Evolutionary conservation across 1,140 invertebrate species (phyloP).

Genomic region (Venustaconcha ellipsiformis): DNA sequence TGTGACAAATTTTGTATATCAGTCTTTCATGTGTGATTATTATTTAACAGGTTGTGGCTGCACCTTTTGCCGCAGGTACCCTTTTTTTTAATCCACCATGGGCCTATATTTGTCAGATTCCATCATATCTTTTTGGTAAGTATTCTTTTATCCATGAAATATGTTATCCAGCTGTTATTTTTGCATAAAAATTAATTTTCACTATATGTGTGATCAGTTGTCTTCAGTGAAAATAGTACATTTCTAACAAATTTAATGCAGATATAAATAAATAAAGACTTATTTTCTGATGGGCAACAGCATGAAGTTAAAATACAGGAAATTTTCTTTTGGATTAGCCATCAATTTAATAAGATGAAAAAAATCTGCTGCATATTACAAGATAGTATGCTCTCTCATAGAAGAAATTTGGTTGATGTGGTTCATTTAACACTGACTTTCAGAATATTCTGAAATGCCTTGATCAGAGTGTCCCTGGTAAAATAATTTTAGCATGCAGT

Average conservation of each 20-base stretch:
- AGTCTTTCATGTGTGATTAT: slow-evolving; percentile 4
- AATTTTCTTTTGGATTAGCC: no score
- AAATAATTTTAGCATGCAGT: no score
- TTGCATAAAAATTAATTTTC: not conserved
- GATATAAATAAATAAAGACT: not conserved
- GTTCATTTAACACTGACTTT: no score
- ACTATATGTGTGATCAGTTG: not conserved
- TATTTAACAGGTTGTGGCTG: slow-evolving; percentile 82
- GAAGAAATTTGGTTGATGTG: no score
- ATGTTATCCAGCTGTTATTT: not conserved
- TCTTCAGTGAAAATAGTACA: not conserved
- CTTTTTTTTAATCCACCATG: slow-evolving; percentile 85
- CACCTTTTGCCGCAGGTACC: slow-evolving; percentile 89
- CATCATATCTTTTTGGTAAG: slow-evolving; percentile 66
- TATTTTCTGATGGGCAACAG: not conserved
- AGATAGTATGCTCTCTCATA: no score
- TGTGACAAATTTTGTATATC: not conserved
- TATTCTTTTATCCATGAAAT: slow-evolving; percentile 1
- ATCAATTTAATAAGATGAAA: no score
- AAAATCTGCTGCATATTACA: no score
- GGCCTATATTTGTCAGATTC: slow-evolving; percentile 76
- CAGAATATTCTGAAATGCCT: no score
- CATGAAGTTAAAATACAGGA: no score
- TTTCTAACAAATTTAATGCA: not conserved
- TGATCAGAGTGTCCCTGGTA: no score